Base-by-base conservation (phyloP, 2,797 vertebrate genomes). In the Lutjanus campechanus region DNA sequence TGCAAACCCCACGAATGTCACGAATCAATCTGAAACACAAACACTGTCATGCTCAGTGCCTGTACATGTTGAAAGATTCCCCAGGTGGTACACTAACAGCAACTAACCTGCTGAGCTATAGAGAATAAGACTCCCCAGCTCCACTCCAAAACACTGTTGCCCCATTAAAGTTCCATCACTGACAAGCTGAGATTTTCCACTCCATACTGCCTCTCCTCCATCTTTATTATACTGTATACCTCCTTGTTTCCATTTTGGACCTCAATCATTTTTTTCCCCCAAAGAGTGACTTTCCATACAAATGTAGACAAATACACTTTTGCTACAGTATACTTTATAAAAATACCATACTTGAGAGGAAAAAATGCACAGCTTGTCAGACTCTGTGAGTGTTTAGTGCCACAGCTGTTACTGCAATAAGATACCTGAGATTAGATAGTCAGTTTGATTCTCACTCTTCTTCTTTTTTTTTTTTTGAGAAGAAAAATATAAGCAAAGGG, bases 61-160 rank as follows among this genome's bases (percentile, higher is more conserved):
- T 71, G 81, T 67, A 62, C 17, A 44, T 73, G 79, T 77, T 77
- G 83, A 83, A 77, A 80, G 81, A 77, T 63, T 88, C 80, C 80
- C 76, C 77, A 83, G 83, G 76, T 10, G 49, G 68, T 58, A 61
- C 54, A 69, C 61, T 77, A 76, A 77, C 76, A 86, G 77, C 63
- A 79, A 70, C 83, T 74, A 76, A 88, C 90, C 85, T 87, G 80
- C 88, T 88, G 79, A 88, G 84, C 83, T 79, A 71, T 20, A 83
- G 56, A 88, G 50, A 88, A 88, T 69, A 83, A 77, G 64, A 61
- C 58, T 76, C 36, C 41, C 59, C 9, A 11, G 20, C 73, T 84
- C 13, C 59, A 61, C 73, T 69, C 81, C 78, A 74, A 83, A 81
- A 82, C 50, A 77, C 68, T 29, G 63, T 41, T 77, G 72, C 55